Conservation (phyloP, 2,113 vertebrate genomes). For the Macquaria ambigua region DNA sequence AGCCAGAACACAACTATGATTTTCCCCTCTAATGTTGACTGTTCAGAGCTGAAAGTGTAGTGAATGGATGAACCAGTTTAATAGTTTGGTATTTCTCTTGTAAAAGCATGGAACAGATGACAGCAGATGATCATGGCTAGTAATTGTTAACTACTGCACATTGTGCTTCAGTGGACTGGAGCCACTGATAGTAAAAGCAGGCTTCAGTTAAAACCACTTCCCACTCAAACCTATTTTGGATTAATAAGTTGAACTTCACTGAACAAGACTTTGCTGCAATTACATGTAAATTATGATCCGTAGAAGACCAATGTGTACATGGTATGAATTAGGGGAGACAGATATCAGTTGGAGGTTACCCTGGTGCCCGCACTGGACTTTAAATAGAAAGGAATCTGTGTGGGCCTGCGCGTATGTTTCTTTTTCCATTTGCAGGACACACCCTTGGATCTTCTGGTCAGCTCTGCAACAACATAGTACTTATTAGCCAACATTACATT, state of each 20-base stretch:
- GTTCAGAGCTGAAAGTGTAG: not conserved
- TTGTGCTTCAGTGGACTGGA: not conserved
- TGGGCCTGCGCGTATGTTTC: slow-evolving; percentile 68
- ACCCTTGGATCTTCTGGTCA: slow-evolving; percentile 69
- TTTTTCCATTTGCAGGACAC: slow-evolving; percentile 76
- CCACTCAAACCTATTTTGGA: slow-evolving; percentile 47
- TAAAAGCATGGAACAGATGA: slow-evolving; percentile 19
- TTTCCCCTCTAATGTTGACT: not conserved
- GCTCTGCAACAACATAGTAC: slow-evolving; percentile 61
- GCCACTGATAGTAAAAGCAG: slow-evolving; percentile 18
- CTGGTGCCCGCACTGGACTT: slow-evolving; percentile 53
- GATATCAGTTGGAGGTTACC: slow-evolving; percentile 64
- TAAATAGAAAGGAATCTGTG: slow-evolving; percentile 82
- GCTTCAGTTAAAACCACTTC: slow-evolving; percentile 27
- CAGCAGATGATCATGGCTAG: not conserved
- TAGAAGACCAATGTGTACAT: slow-evolving; percentile 24
- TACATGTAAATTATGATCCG: slow-evolving; percentile 27
- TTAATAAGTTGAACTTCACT: slow-evolving; percentile 39
- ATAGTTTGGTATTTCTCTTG: not conserved
- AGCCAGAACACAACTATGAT: not conserved
- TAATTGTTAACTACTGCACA: slow-evolving; percentile 19
- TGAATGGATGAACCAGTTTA: slow-evolving; percentile 1
- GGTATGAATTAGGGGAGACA: slow-evolving; percentile 58
- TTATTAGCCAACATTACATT: slow-evolving; percentile 43
- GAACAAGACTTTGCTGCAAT: slow-evolving; percentile 37